Evolutionary conservation across 2,888 invertebrate genomes (phyloP), one percentile per base, ranked within the genome.

Genomic region (Phaedon cochleariae): DNA sequence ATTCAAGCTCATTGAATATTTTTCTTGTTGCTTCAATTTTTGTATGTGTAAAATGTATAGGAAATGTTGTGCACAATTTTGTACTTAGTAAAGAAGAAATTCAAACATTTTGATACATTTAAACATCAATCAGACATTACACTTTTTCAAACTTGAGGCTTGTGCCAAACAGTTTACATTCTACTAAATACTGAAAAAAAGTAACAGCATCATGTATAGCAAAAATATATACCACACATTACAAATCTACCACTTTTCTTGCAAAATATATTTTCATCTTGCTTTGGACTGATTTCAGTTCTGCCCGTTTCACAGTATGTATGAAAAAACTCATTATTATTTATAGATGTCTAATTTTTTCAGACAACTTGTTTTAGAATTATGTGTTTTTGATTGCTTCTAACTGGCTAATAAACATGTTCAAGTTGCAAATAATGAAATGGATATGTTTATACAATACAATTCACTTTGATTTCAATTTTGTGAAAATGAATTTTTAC

Each of bases 201-300:
- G 55, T 68, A 73, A 67, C 67, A 58, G 37, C 62, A 54, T 68
- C 60, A 68, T 69, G 69, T 65, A 72, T 76, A 75, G 76, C 75
- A 76, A 76, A 75, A 76, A 76, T 76, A 76, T 74, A 74, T 71
- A 67, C 69, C 69, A 74, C 72, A 64, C 62, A 59, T 70, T 72
- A 73, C 69, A 65, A 63, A 55, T 69, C 72, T 70, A 73, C 49
- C 61, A 59, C 68, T 65, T 57, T 62, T 70, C 68, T 73, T 72
- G 75, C 75, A 76, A 77, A 76, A 75, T 76, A 76, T 78, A 77
- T 54, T 61, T 64, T 63, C 22, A 65, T 71, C 57, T 61, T 67
- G 60, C 62, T 64, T 61, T 55, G 62, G 41, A 65, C 21, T 64
- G 46, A 64, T 31, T 53, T 64, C 20, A 49, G 48, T 57, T 57